Evolutionary conservation across 2,113 vertebrate species (phyloP).

Genomic region (Hippopotamus amphibius): DNA sequence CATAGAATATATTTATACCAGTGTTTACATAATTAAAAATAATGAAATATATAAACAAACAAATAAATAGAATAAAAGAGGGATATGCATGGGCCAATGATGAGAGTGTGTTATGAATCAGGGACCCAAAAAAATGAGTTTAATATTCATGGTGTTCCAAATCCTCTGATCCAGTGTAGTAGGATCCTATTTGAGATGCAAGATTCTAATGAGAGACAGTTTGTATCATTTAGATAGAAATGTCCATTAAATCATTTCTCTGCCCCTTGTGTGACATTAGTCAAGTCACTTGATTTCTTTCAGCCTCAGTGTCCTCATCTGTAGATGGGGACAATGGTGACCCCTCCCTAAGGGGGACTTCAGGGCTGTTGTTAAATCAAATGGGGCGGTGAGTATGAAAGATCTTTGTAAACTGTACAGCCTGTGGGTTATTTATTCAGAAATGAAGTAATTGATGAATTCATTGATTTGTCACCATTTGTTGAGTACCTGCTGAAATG

Average conservation of each 20-base stretch:
- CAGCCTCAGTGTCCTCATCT: background rate
- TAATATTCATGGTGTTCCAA: background rate
- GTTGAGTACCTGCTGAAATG: background rate
- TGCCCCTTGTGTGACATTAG: background rate
- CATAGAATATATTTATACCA: background rate
- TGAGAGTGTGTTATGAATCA: background rate
- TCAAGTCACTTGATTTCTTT: constrained; percentile 22
- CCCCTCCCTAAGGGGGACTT: background rate
- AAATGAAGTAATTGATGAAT: background rate
- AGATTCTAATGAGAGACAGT: background rate
- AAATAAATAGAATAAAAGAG: background rate
- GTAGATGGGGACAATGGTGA: background rate
- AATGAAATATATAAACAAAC: background rate
- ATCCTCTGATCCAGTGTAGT: background rate
- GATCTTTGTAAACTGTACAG: background rate
- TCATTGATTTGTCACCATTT: background rate
- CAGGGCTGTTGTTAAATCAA: background rate
- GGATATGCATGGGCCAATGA: background rate
- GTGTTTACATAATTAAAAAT: background rate
- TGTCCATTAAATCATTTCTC: background rate
- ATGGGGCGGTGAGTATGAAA: background rate
- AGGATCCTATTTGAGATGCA: background rate
- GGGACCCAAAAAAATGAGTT: background rate
- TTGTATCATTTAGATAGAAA: background rate
- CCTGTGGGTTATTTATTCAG: background rate